Evolutionary conservation across 2,888 invertebrate species (phyloP), one percentile per base, ranked within the genome.

Genomic region (Brenthis daphne): DNA sequence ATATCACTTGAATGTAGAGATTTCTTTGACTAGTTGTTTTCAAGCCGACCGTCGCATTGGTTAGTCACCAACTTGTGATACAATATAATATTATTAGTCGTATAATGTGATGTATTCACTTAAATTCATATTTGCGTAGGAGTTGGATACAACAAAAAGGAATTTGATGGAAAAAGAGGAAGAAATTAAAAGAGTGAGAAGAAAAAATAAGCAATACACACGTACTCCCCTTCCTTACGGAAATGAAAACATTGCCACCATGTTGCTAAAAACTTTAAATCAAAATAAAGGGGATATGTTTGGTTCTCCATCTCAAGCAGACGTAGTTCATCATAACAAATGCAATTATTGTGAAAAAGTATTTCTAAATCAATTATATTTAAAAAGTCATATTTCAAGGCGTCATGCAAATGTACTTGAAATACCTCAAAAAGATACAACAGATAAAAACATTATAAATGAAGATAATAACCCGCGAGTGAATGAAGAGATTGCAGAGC

Each of bases 261-360:
- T 92, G 88, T 91, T 92, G 75, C 79, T 92, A 74, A 91, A 88
- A 79, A 89, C 89, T 14, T 76, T 92, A 5, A 84, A 87, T 11
- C 70, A 73, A 56, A 85, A 87, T 57, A 89, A 88, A 78, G 80
- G 82, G 20, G 88, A 92, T 57, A 78, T 89, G 64, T 86, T 88
- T 74, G 81, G 82, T 20, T 77, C 85, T 16, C 79, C 85, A 37
- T 80, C 85, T 1, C 83, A 84, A 64, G 73, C 77, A 60, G 86
- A 87, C 61, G 78, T 82, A 37, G 77, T 85, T 54, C 94, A 93
- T 68, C 90, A 90, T 71, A 92, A 92, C 73, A 93, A 95, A 90
- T 96, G 96, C 77, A 88, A 85, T 53, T 92, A 94, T 78, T 96
- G 96, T 77, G 93, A 94, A n/a, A 96, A 96, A 85, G 93, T 94